Percentiles rank a stretch among this genome's conserved stretches.
Conservation (phyloP, 2,888 invertebrate genomes). For the Brachynemurus nebulosus region DNA sequence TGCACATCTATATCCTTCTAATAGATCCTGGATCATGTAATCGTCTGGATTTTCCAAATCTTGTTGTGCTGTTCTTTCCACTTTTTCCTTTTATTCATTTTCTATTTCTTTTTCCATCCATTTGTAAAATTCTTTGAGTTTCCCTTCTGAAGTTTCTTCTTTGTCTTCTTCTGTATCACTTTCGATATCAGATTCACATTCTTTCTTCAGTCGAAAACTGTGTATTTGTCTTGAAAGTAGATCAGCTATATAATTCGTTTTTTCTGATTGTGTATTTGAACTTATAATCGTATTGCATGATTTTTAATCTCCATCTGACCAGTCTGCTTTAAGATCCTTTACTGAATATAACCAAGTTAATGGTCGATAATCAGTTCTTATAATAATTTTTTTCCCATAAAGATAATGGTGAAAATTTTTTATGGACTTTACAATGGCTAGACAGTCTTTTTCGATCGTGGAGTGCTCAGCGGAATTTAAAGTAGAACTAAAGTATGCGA, state of each 20-base stretch:
- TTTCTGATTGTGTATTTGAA: background rate
- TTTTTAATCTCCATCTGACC: background rate
- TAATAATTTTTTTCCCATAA: background rate
- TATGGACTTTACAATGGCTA: background rate
- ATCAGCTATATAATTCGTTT: background rate
- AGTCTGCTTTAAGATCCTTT: background rate
- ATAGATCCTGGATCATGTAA: no score
- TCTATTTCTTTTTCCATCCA: background rate
- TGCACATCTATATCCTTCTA: no score
- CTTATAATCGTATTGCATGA: background rate
- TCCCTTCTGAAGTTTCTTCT: background rate
- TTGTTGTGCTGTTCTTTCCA: background rate
- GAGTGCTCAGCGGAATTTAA: background rate
- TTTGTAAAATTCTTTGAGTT: no score
- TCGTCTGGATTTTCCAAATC: no score
- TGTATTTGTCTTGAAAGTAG: background rate
- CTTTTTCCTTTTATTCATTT: background rate
- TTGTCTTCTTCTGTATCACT: background rate
- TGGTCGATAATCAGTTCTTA: background rate
- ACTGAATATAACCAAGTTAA: background rate
- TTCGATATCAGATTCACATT: background rate
- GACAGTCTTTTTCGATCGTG: background rate
- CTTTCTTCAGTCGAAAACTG: background rate
- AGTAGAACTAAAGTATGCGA: background rate
- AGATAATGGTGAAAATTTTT: background rate